Conservation (phyloP, 2,113 vertebrate genomes). For the Danionella cerebrum region DNA sequence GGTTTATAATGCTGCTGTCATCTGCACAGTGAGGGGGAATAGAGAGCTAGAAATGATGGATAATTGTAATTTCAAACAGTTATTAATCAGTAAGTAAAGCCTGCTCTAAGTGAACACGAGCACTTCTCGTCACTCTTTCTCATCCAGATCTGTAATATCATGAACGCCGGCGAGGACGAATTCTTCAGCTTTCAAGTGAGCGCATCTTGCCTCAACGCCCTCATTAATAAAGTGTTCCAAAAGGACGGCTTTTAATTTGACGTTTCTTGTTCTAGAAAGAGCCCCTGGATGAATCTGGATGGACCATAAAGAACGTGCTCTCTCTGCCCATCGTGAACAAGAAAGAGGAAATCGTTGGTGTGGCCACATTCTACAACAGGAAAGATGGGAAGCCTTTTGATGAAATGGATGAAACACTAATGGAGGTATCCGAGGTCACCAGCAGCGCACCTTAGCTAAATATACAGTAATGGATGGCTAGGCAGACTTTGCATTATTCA, state of each 20-base stretch:
- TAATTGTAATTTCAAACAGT: conserved; percentile 45
- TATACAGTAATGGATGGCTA: conserved; percentile 39
- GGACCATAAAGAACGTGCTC: conserved; percentile 87
- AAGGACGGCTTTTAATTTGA: not conserved
- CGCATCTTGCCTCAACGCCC: not conserved
- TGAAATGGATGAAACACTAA: conserved; percentile 90
- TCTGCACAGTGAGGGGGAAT: conserved; percentile 41
- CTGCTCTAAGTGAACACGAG: conserved; percentile 23
- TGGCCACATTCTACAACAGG: conserved; percentile 95
- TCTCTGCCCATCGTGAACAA: conserved; percentile 97
- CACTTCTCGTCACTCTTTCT: conserved; percentile 5
- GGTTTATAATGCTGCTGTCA: conserved; percentile 50
- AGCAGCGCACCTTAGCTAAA: conserved; percentile 50
- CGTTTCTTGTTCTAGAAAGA: conserved; percentile 65
- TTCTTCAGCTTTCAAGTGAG: conserved; percentile 51
- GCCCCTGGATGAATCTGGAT: conserved; percentile 84
- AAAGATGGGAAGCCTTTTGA: conserved; percentile 97
- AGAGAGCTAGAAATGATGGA: conserved; percentile 43
- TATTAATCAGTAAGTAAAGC: conserved; percentile 46
- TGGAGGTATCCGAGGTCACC: conserved; percentile 73
- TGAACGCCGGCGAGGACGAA: conserved; percentile 49
- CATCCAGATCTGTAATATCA: conserved; percentile 59
- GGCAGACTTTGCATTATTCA: conserved; percentile 51
- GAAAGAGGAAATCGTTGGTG: conserved; percentile 93
- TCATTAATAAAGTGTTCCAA: not conserved